Conservation (phyloP, 1,140 invertebrate genomes). For the Cherax destructor region DNA sequence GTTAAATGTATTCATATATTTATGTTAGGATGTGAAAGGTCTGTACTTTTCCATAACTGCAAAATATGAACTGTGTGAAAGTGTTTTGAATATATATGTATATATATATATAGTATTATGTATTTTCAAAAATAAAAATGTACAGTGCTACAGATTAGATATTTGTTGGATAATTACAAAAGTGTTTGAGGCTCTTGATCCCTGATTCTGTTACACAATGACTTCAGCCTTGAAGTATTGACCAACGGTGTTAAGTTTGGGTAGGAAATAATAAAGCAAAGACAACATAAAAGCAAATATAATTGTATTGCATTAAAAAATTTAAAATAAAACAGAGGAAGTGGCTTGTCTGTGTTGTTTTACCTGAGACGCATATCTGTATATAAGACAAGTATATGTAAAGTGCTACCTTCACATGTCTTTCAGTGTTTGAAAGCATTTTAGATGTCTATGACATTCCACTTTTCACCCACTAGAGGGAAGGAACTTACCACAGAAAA, state of each 20-base stretch:
- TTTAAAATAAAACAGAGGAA: constrained; percentile 54
- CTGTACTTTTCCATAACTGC: background rate
- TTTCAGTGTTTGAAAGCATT: no score
- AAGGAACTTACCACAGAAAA: no score
- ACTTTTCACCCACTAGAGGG: no score
- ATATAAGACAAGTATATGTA: no score
- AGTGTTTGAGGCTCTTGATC: constrained; percentile 54
- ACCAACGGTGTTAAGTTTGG: constrained; percentile 55
- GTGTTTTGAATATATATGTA: background rate
- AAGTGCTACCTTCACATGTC: no score
- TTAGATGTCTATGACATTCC: no score
- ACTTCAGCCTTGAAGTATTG: constrained; percentile 62
- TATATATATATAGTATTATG: background rate
- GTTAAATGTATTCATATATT: background rate
- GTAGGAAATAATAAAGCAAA: constrained; percentile 44
- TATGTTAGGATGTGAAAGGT: background rate
- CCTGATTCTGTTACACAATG: constrained; percentile 60
- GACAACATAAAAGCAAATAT: constrained; percentile 49
- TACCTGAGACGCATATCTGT: background rate
- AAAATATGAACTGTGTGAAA: background rate
- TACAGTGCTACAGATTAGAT: constrained; percentile 1
- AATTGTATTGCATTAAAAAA: constrained; percentile 57
- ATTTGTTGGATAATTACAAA: background rate
- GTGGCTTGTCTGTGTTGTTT: background rate
- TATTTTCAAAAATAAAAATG: constrained; percentile 1